Evolutionary conservation across 2,888 invertebrate species (phyloP).

Genomic region (Meganola albula): DNA sequence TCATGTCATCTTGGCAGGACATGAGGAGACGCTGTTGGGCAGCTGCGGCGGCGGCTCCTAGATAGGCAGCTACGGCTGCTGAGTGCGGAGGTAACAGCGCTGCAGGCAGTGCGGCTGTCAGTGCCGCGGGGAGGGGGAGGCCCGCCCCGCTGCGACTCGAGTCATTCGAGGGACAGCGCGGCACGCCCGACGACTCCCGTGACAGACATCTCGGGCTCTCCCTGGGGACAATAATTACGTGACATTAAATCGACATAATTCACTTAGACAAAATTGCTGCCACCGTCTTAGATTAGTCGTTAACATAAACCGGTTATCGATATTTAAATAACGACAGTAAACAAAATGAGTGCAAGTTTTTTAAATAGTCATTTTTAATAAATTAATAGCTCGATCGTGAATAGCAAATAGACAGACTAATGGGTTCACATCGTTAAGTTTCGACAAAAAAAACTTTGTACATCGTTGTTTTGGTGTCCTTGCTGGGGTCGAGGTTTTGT

Average conservation of each 20-base stretch:
- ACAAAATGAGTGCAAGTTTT: constrained; percentile 36
- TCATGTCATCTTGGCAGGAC: constrained; percentile 85
- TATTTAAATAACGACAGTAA: constrained; percentile 42
- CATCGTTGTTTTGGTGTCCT: constrained; percentile 22
- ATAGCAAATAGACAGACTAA: constrained; percentile 31
- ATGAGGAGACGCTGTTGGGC: constrained; percentile 87
- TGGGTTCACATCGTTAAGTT: constrained; percentile 18
- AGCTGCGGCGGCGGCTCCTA: constrained; percentile 84
- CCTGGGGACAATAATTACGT: constrained; percentile 79
- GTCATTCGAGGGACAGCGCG: constrained; percentile 87
- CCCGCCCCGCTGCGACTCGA: constrained; percentile 80
- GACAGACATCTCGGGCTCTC: constrained; percentile 91
- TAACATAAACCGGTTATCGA: constrained; percentile 37
- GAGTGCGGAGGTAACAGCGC: constrained; percentile 88
- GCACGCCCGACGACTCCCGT: constrained; percentile 85
- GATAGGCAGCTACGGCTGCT: constrained; percentile 89
- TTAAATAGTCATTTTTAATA: constrained; percentile 33
- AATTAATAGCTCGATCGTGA: constrained; percentile 35
- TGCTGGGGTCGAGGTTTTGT: constrained; percentile 12
- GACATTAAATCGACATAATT: constrained; percentile 39
- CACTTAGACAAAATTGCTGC: constrained; percentile 31
- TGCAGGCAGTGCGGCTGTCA: constrained; percentile 81
- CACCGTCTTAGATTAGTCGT: constrained; percentile 23
- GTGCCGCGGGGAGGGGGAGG: constrained; percentile 75
- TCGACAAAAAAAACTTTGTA: constrained; percentile 22